Evolutionary conservation across 2,797 vertebrate species (phyloP), one percentile per base, ranked within the genome.

Genomic region (Mallotus villosus): DNA sequence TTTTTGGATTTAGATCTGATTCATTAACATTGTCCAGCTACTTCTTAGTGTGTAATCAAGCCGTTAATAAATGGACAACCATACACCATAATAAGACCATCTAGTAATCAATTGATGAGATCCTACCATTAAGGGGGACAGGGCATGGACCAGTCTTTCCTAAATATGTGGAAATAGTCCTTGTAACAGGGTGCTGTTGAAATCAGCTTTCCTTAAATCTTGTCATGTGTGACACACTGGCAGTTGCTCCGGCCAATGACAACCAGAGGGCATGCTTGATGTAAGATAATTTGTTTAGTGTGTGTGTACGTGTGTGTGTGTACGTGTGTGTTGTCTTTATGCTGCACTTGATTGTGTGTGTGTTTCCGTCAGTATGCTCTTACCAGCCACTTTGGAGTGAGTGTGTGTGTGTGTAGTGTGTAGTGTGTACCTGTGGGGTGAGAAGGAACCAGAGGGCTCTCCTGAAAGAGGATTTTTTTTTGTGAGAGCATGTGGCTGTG

Each of bases 191-290:
- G 53, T 57, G 53, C 53, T 57, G n/a, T 22, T 22, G 19, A 19
- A 58, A 11, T 58, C n/a, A 46, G 12, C 11, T 46, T 46, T 46
- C 41, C 41, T 46, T 2, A 46, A 46, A 46, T 16, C 8, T 60
- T 49, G 53, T 57, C n/a, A 5, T 34, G 8, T 59, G n/a, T 75
- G 62, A 51, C 57, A 6, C 19, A 5, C 58, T n/a, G 57, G 25
- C 34, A 51, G 57, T 34, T 55, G 16, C 19, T 21, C 34, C 7
- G 37, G 46, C 55, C 53, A 71, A 55, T 71, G 63, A 71, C 55
- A 37, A 21, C 19, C 63, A 66, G 63, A 66, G 62, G 73, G 61
- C 68, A 34, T 7, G 19, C 51, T 37, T 17, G 16, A 53, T 58
- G 58, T 49, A n/a, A 21, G 17, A 34, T 51, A 46, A 67, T 24